phyloP scores from a whole-genome alignment of 2,888 invertebrate species.

The Amphipyra tragopoginis region DNA sequence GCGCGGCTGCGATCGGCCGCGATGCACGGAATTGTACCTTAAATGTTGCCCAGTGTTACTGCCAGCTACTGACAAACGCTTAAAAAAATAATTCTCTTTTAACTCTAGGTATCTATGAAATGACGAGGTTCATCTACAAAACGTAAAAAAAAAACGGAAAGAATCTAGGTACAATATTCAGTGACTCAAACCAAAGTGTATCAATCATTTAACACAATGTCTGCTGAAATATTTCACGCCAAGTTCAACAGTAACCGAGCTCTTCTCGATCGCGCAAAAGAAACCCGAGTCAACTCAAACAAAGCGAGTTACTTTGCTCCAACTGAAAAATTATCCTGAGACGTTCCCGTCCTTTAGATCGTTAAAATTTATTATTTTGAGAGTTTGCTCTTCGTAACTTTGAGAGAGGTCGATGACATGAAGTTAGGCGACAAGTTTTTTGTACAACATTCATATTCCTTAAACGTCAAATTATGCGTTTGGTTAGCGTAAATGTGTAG shows the following conservation, averaged over 20 bases:
- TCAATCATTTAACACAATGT: constrained; percentile 44
- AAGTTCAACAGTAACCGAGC: constrained; percentile 6
- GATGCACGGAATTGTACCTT: too few relatives aligned
- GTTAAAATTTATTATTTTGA: constrained; percentile 38
- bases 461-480: too few relatives aligned
- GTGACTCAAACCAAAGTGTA: constrained; percentile 10
- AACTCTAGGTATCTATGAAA: too few relatives aligned
- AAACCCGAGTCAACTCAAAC: constrained; percentile 44
- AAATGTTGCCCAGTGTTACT: too few relatives aligned
- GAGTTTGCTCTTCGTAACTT: constrained; percentile 10
- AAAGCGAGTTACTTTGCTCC: constrained; percentile 33
- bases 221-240: constrained; percentile 21
- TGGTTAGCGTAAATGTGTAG: too few relatives aligned
- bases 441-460: neutral
- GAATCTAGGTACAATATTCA: constrained; percentile 8
- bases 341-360: constrained; percentile 9
- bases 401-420: neutral
- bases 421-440: neutral
- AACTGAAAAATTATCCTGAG: constrained; percentile 36
- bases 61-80: too few relatives aligned
- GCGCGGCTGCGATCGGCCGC: too few relatives aligned
- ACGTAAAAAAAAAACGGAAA: neutral
- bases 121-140: neutral
- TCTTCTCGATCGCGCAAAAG: constrained; percentile 3
- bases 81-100: too few relatives aligned